A percentile compares a stretch with the other conserved stretches of the same genome.
Conservation (phyloP, 2,797 vertebrate genomes). For the Crocodylus rhombifer region DNA sequence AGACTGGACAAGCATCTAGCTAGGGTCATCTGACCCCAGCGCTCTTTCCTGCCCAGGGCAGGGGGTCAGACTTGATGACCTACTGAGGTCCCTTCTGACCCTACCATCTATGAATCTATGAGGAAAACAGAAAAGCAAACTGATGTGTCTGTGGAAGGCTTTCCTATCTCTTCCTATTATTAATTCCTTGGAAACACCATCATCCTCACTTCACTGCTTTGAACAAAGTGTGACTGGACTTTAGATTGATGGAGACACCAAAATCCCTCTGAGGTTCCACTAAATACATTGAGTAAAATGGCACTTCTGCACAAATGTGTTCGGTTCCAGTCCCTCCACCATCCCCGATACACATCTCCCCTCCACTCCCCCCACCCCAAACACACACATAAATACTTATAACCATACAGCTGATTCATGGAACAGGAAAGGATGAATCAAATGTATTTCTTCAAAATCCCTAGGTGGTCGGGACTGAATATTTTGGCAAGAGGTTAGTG, state of each 20-base stretch:
- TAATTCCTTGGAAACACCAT: not conserved
- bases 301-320: not conserved
- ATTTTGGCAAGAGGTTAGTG: constrained; percentile 47
- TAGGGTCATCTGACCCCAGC: too few species aligned
- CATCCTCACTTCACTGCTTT: not conserved
- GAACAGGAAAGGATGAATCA: constrained; percentile 39
- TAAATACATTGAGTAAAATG: not conserved
- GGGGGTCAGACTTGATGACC: too few species aligned
- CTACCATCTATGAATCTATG: not conserved
- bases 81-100: too few species aligned
- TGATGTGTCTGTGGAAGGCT: not conserved
- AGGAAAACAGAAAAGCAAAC: not conserved
- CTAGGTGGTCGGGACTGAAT: constrained; percentile 63
- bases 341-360: not conserved
- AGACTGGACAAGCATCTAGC: too few species aligned
- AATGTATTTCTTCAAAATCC: not conserved
- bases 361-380: too few species aligned
- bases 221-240: not conserved
- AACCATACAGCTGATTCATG: constrained; percentile 19
- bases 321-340: constrained; percentile 18
- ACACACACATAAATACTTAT: too few species aligned
- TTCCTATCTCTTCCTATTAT: not conserved
- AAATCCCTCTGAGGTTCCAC: not conserved
- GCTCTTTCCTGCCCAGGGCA: too few species aligned
- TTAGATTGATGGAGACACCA: constrained; percentile 5